A percentile compares a stretch with the other conserved stretches of the same genome.
These are phyloP conservation scores for Scopus umbretta DNA, from an alignment of 2,113 vertebrate species.

Conservation along the genomic window DNA sequence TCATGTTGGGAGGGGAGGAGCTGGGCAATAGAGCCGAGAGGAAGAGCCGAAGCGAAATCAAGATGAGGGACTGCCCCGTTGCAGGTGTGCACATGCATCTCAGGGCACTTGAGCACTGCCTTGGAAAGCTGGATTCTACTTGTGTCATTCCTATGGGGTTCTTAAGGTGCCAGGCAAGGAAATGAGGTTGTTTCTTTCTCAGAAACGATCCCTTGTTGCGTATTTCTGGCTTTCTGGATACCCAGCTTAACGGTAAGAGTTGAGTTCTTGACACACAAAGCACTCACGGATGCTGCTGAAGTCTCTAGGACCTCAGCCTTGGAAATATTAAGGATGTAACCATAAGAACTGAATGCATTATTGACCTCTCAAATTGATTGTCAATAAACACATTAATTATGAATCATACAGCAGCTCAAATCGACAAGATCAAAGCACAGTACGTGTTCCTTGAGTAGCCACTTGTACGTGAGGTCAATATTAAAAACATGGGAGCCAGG, in stretches of 20 bases:
- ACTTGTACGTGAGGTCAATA: not conserved
- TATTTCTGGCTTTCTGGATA: not conserved
- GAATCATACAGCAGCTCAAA: not conserved
- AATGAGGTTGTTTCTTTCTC: not conserved
- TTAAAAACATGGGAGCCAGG: not conserved
- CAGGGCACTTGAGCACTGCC: not conserved
- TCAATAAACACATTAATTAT: not conserved
- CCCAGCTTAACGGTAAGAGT: not conserved
- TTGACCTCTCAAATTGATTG: not conserved
- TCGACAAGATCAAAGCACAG: not conserved
- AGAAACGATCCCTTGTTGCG: not conserved
- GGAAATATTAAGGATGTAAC: not conserved
- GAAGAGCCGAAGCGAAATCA: not conserved
- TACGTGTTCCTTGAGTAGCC: not conserved
- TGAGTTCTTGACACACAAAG: not conserved
- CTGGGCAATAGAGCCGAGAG: not conserved
- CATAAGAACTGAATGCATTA: not conserved
- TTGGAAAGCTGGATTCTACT: not conserved
- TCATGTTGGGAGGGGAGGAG: not conserved
- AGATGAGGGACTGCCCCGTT: not conserved
- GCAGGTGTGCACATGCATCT: accelerated
- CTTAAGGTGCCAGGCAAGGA: not conserved
- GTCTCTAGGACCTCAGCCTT: not conserved
- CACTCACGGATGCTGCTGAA: not conserved
- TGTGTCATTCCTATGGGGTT: not conserved